Evolutionary conservation across 2,888 invertebrate genomes (phyloP).

Genomic region (Physocephala rufipes): DNA sequence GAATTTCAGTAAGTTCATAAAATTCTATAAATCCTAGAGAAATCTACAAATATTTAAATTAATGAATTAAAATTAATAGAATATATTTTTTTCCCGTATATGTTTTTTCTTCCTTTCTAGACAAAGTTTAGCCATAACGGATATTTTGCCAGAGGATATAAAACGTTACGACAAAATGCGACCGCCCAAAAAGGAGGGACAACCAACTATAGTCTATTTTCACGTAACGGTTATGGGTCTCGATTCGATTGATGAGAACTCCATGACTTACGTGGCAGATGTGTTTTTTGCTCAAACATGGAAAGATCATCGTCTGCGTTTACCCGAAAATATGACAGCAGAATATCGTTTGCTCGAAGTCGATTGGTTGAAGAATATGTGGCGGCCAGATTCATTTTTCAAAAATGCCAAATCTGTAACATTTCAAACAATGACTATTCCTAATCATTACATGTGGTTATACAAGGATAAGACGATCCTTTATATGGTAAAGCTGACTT

Average conservation of each 20-base stretch:
- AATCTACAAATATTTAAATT: not conserved
- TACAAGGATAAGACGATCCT: conserved; percentile 86
- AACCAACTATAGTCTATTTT: conserved; percentile 87
- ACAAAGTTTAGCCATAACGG: conserved; percentile 79
- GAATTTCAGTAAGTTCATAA: conserved; percentile 63
- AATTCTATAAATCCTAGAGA: not conserved
- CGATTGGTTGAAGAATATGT: conserved; percentile 91
- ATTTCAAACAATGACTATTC: conserved; percentile 94
- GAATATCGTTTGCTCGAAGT: conserved; percentile 89
- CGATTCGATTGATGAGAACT: conserved; percentile 94
- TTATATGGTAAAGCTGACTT: conserved; percentile 86
- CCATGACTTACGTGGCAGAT: conserved; percentile 94
- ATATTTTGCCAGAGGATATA: conserved; percentile 86
- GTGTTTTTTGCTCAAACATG: conserved; percentile 94
- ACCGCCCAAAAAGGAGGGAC: conserved; percentile 88
- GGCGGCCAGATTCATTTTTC: conserved; percentile 93
- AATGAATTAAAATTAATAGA: no score
- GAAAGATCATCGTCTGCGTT: conserved; percentile 85
- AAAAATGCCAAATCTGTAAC: conserved; percentile 94
- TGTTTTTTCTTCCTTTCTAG: conserved; percentile 45
- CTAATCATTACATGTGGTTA: conserved; percentile 92
- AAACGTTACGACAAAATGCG: conserved; percentile 92
- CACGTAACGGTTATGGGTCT: conserved; percentile 95
- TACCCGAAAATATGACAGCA: conserved; percentile 92
- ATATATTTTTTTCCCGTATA: no score